Evolutionary conservation across 2,888 invertebrate species (phyloP).

Genomic region (Lutraria lutraria): DNA sequence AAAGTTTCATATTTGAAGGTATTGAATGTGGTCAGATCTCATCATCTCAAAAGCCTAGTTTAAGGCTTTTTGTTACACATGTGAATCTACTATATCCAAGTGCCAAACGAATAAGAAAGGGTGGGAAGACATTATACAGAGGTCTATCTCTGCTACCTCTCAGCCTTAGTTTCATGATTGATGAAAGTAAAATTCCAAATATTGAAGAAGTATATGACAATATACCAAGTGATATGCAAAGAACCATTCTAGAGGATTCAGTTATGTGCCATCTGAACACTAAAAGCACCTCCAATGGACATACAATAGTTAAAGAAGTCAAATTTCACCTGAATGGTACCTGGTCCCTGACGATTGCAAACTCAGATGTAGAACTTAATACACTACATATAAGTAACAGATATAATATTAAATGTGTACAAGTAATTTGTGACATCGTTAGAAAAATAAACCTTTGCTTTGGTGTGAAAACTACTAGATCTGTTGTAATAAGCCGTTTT

Average conservation of each 20-base stretch:
- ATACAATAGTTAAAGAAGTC: neutral
- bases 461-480: constrained; percentile 26
- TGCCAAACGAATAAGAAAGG: constrained; percentile 7
- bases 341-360: constrained; percentile 15
- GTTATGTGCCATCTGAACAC: constrained; percentile 14
- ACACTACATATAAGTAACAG: neutral
- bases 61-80: neutral
- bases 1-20: constrained; percentile 22
- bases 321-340: constrained; percentile 10
- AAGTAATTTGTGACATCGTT: neutral
- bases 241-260: neutral
- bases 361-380: constrained; percentile 20
- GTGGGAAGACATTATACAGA: constrained; percentile 11
- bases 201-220: neutral
- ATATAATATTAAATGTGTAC: constrained; percentile 1
- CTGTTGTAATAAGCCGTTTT: constrained; percentile 30
- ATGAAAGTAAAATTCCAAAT: constrained; percentile 11
- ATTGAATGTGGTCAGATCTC: neutral
- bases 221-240: too few relatives aligned
- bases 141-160: constrained; percentile 5
- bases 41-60: neutral
- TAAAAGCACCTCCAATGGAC: constrained; percentile 27
- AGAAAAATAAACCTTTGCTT: constrained; percentile 34
- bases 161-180: neutral
- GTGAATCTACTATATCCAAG: neutral